These are phyloP conservation scores for Oreochromis tanganicae DNA, from an alignment of 2,113 vertebrate genomes.

Conservation along the genomic window DNA sequence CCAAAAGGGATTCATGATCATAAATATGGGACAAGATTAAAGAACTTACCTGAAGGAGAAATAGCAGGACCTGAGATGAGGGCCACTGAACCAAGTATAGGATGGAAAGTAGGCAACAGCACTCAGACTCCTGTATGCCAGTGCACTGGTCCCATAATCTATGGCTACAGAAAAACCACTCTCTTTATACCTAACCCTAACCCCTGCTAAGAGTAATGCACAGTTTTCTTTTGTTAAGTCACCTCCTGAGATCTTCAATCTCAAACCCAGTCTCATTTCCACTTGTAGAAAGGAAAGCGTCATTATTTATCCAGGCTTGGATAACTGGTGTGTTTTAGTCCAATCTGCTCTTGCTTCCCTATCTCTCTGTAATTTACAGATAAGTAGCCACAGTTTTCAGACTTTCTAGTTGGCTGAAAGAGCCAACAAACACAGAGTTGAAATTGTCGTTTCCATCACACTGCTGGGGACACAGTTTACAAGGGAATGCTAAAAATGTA, in stretches of 20 bases:
- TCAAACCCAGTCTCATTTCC: background rate
- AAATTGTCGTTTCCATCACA: background rate
- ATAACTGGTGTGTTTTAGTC: background rate
- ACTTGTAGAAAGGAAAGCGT: background rate
- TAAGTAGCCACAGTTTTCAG: background rate
- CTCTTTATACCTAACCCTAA: too few relatives aligned
- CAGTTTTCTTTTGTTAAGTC: background rate
- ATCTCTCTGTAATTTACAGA: background rate
- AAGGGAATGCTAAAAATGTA: background rate
- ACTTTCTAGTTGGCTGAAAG: background rate
- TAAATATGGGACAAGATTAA: too few relatives aligned
- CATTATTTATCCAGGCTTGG: slow-evolving; percentile 3
- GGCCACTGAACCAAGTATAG: too few relatives aligned
- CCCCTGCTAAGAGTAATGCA: background rate
- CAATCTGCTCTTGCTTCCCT: background rate
- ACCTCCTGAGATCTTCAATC: background rate
- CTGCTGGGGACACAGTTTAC: background rate
- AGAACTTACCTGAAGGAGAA: too few relatives aligned
- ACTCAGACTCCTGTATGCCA: too few relatives aligned
- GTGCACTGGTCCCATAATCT: too few relatives aligned
- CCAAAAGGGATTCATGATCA: too few relatives aligned
- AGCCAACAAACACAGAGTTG: background rate
- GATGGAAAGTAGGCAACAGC: too few relatives aligned
- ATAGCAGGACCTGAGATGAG: too few relatives aligned
- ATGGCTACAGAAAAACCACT: too few relatives aligned